Evolutionary conservation across 2,888 invertebrate species (phyloP).

Genomic region (Apodemia duryi): DNA sequence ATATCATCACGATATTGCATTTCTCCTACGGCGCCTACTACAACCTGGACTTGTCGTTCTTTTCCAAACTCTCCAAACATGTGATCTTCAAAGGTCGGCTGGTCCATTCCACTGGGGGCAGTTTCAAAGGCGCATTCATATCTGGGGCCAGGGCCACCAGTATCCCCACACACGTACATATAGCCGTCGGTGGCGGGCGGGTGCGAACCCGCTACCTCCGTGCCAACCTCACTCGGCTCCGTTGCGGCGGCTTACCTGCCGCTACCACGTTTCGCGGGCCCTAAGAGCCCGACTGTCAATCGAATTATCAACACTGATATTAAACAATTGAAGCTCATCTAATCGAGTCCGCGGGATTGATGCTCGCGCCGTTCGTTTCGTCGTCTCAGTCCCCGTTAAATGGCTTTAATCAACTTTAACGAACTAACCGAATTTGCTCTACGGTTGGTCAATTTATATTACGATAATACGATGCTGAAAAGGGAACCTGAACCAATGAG

Average conservation of each 20-base stretch:
- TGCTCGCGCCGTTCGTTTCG: constrained; percentile 72
- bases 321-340: constrained; percentile 76
- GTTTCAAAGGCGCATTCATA: constrained; percentile 67
- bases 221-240: constrained; percentile 69
- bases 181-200: constrained; percentile 68
- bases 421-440: constrained; percentile 78
- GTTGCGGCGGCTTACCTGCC: constrained; percentile 55
- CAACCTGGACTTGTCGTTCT: constrained; percentile 69
- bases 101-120: constrained; percentile 79
- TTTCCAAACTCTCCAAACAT: constrained; percentile 88
- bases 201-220: constrained; percentile 71
- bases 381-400: constrained; percentile 75
- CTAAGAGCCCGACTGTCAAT: constrained; percentile 41
- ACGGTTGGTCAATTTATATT: constrained; percentile 81
- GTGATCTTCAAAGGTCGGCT: constrained; percentile 86
- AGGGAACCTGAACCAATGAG: constrained; percentile 56
- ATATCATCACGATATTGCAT: constrained; percentile 72
- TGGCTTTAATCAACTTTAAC: constrained; percentile 80
- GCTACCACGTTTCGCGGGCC: constrained; percentile 40
- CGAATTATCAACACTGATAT: constrained; percentile 58
- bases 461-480: constrained; percentile 65
- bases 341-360: constrained; percentile 65
- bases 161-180: constrained; percentile 73
- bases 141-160: constrained; percentile 49
- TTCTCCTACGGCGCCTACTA: constrained; percentile 73